phyloP scores from a whole-genome alignment of 2,113 vertebrate species.

The Nothocercus nigrocapillus region DNA sequence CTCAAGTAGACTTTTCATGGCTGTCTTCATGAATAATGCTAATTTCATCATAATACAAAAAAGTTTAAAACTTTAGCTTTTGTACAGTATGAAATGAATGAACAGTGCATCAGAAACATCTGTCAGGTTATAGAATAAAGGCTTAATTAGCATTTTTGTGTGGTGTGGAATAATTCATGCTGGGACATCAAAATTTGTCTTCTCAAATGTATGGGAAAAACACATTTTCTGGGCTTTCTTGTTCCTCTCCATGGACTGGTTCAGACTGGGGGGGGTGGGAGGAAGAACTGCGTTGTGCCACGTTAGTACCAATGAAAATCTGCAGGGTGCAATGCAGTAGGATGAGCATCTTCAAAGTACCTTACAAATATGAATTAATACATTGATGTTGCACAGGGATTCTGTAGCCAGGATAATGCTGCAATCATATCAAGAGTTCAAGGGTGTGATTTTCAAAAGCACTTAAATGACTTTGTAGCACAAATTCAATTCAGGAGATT shows the following conservation, averaged over 20 bases:
- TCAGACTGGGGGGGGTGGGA: background rate
- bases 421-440: background rate
- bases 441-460: constrained; percentile 32
- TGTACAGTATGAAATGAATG: constrained; percentile 50
- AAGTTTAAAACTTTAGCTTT: constrained; percentile 68
- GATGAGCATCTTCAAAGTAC: constrained; percentile 24
- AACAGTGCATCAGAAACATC: constrained; percentile 67
- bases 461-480: constrained; percentile 16
- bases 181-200: constrained; percentile 58
- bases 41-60: constrained; percentile 5
- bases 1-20: constrained; percentile 45
- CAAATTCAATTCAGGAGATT: constrained; percentile 2
- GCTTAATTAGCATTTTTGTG: constrained; percentile 69
- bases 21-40: constrained; percentile 68
- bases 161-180: constrained; percentile 68
- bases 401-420: background rate
- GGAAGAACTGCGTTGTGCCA: background rate
- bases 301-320: constrained; percentile 15
- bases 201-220: constrained; percentile 36
- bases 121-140: constrained; percentile 73
- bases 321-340: constrained; percentile 14
- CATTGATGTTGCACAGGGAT: background rate
- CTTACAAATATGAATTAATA: constrained; percentile 24
- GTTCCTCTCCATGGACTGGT: constrained; percentile 4
- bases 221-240: constrained; percentile 43